Evolutionary conservation across 1,140 invertebrate species (phyloP).

Genomic region (Paracyclopina nana): DNA sequence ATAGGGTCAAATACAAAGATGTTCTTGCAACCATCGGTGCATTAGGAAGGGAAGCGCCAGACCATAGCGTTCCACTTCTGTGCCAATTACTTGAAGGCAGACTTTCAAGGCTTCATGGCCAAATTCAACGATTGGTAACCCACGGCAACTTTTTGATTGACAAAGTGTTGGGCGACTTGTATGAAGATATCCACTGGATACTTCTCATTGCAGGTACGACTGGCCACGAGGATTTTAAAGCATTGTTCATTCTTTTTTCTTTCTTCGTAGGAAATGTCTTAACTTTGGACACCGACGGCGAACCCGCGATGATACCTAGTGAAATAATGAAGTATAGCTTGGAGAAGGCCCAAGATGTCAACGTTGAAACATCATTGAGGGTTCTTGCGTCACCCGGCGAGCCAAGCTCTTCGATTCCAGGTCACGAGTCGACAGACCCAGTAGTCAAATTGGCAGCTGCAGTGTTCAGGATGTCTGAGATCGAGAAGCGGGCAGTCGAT

Average conservation of each 20-base stretch:
- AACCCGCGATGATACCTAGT: constrained; percentile 49
- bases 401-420: constrained; percentile 29
- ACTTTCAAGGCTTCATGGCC: constrained; percentile 37
- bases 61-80: constrained; percentile 36
- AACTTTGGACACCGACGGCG: constrained; percentile 47
- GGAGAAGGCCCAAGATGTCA: constrained; percentile 31
- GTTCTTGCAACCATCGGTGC: constrained; percentile 44
- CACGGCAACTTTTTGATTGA: constrained; percentile 34
- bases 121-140: constrained; percentile 37
- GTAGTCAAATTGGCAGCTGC: constrained; percentile 31
- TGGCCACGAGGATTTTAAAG: neutral
- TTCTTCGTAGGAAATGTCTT: constrained; percentile 36
- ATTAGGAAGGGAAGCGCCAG: constrained; percentile 30
- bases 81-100: constrained; percentile 40
- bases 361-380: constrained; percentile 36
- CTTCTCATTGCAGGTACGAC: constrained; percentile 46
- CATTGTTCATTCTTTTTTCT: neutral
- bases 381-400: constrained; percentile 33
- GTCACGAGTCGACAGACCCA: constrained; percentile 33
- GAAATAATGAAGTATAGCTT: constrained; percentile 51
- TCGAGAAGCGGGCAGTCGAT: constrained; percentile 41
- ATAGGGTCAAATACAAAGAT: constrained; percentile 42
- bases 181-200: constrained; percentile 76
- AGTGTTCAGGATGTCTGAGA: constrained; percentile 19
- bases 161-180: constrained; percentile 36